phyloP scores from a whole-genome alignment of 1,140 invertebrate genomes.

The Cydia amplana region DNA sequence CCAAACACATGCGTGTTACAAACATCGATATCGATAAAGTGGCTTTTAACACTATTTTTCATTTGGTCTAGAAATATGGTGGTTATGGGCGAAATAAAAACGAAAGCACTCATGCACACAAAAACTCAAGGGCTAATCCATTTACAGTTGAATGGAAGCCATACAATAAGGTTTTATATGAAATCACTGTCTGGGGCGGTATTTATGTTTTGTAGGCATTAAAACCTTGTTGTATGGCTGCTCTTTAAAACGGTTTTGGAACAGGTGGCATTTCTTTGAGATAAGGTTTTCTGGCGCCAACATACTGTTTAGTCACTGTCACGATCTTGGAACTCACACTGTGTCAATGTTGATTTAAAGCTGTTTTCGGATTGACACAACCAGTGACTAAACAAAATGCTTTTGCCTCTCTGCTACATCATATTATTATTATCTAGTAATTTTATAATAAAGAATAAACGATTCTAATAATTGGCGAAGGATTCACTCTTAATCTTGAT shows the following conservation, averaged over 20 bases:
- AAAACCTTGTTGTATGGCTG: constrained; percentile 24
- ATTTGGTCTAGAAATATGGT: constrained; percentile 51
- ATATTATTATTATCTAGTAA: not conserved
- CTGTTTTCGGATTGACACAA: not conserved
- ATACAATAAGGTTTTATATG: constrained; percentile 26
- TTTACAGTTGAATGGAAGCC: constrained; percentile 45
- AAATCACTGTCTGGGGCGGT: not conserved
- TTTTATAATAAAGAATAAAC: not conserved
- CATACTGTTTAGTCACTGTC: constrained; percentile 15
- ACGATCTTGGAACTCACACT: not conserved
- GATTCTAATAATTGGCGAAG: not conserved
- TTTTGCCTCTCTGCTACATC: not conserved
- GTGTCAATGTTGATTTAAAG: not conserved
- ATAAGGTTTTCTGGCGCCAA: not conserved
- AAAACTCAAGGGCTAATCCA: constrained; percentile 40
- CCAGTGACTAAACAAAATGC: not conserved
- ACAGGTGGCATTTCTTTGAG: not conserved
- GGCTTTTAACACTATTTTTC: constrained; percentile 33
- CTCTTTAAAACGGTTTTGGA: not conserved
- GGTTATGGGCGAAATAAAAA: constrained; percentile 55
- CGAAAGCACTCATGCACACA: constrained; percentile 60
- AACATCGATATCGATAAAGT: constrained; percentile 54
- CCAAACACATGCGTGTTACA: constrained; percentile 77
- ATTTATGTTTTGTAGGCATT: constrained; percentile 3
- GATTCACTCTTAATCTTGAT: not conserved